Conservation (phyloP, 2,888 invertebrate species). For the Diarsia brunnea region DNA sequence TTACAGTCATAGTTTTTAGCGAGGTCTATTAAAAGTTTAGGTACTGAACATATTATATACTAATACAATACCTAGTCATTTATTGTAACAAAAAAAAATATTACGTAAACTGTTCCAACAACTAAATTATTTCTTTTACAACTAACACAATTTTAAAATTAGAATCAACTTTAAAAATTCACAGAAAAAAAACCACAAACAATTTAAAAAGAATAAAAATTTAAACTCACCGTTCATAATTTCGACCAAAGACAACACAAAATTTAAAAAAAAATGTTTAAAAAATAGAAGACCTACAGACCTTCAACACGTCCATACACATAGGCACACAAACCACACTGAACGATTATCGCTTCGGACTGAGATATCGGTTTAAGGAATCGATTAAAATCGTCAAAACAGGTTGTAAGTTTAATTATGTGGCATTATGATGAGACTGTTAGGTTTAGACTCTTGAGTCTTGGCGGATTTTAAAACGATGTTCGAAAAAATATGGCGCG, state of each 20-base stretch:
- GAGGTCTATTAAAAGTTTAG: slow-evolving; percentile 20
- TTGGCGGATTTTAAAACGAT: slow-evolving; percentile 87
- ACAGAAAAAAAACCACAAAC: background rate
- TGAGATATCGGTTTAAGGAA: slow-evolving; percentile 73
- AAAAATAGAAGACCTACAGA: slow-evolving; percentile 38
- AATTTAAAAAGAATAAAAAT: background rate
- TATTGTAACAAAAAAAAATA: background rate
- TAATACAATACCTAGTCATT: background rate
- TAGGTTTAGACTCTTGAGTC: slow-evolving; percentile 87
- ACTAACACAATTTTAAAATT: background rate
- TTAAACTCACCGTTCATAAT: slow-evolving; percentile 47
- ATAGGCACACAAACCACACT: slow-evolving; percentile 85
- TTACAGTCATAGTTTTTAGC: background rate
- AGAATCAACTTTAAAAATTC: background rate
- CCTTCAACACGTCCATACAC: slow-evolving; percentile 80
- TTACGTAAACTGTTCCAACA: background rate
- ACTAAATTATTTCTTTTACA: background rate
- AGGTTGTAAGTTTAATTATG: slow-evolving; percentile 69
- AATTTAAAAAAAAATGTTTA: slow-evolving; percentile 22
- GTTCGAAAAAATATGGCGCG: slow-evolving; percentile 78
- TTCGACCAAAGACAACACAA: slow-evolving; percentile 48
- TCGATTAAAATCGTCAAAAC: slow-evolving; percentile 75
- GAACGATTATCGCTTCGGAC: slow-evolving; percentile 72
- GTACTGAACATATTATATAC: background rate
- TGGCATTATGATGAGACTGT: slow-evolving; percentile 80